Percentiles rank a stretch among this genome's conserved stretches.
phyloP scores from a whole-genome alignment of 2,888 invertebrate genomes.

The Macrosiphum euphorbiae region DNA sequence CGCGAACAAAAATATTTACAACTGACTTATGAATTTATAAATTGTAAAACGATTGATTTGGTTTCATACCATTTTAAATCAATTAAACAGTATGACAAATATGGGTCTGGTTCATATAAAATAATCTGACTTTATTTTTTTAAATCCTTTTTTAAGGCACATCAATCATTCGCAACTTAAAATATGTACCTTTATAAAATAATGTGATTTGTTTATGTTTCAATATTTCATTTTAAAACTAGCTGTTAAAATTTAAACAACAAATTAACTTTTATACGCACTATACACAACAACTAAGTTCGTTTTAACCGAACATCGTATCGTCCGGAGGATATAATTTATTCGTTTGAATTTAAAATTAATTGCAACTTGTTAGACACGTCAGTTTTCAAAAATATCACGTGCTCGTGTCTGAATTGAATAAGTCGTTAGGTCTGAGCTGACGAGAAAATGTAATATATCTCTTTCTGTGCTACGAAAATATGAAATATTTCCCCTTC shows the following conservation, averaged over 20 bases:
- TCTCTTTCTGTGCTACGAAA: conserved; percentile 36
- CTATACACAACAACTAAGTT: background rate
- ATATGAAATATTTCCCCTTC: conserved; percentile 58
- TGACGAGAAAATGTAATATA: conserved; percentile 51
- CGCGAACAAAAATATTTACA: background rate
- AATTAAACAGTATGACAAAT: background rate
- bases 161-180: background rate
- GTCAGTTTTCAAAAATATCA: conserved; percentile 22
- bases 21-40: background rate
- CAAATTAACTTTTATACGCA: background rate
- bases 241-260: background rate
- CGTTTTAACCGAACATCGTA: background rate
- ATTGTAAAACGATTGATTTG: background rate
- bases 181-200: background rate
- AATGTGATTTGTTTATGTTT: background rate
- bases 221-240: background rate
- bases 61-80: background rate
- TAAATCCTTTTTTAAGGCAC: background rate
- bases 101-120: background rate
- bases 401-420: conserved; percentile 45
- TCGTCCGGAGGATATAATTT: background rate
- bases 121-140: background rate
- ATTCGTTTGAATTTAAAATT: conserved; percentile 36
- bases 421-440: conserved; percentile 56
- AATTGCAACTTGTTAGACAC: conserved; percentile 15